Base-by-base conservation (phyloP, 2,113 vertebrate species). In the Acanthochromis polyacanthus region DNA sequence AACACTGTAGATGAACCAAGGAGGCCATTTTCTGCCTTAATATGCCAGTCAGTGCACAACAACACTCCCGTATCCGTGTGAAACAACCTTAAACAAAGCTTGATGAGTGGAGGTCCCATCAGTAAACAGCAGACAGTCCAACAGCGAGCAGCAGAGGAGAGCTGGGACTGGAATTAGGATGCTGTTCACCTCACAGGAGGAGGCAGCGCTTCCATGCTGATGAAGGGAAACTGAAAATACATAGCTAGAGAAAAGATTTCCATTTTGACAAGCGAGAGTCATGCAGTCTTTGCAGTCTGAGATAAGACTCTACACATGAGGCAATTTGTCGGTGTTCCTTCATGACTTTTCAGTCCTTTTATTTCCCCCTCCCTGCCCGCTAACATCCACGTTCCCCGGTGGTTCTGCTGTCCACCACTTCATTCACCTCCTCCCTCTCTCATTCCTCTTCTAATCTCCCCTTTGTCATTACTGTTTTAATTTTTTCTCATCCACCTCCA, bases 391-490 rank as follows among this genome's bases (percentile, higher is more conserved):
- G 38, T 9, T 72, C 85, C 71, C 62, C 15, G n/a, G 51, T 38
- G 17, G 56, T 64, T 50, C 32, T 32, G 10, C 22, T 55, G n/a
- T 60, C 30, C 19, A 15, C 22, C 72, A 50, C 61, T 43, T 32
- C 30, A 40, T 38, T 62, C 65, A 7, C 17, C 19, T n/a, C 55
- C 46, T 73, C 16, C 12, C 45, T 55, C 22, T 5, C 15, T 25
- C 46, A 61, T 69, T 75, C n/a, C 28, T 67, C 20, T 83, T 60
- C 73, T 52, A 57, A 68, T 75, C 77, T 67, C 28, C 20, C 17
- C 30, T 64, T 71, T 63, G 30, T 20, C 45, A 66, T 67, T 53
- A 46, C 58, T 71, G 46, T 75, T 80, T 82, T 68, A 68, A 81
- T 80, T 58, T 32, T 52, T 66, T 40, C 57, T 40, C 68, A 66